Evolutionary conservation across 2,888 invertebrate genomes (phyloP), one percentile per base, ranked within the genome.

Genomic region (Caenorhabditis sp.): DNA sequence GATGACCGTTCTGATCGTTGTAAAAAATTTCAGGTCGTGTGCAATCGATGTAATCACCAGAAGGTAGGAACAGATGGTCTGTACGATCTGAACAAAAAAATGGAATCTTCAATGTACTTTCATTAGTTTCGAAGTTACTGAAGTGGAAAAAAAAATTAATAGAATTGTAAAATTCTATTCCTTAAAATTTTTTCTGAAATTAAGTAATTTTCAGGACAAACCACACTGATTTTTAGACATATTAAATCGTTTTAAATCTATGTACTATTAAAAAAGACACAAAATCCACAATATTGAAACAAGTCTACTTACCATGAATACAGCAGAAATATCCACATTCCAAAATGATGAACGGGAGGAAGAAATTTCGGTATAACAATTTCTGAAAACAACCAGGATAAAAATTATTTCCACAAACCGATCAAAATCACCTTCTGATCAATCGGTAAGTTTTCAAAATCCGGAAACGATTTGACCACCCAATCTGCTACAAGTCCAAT

Each of bases 281-380:
- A n/a, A n/a, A n/a, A n/a, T n/a, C n/a, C n/a, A n/a, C n/a, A n/a
- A n/a, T n/a, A n/a, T n/a, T n/a, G n/a, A n/a, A n/a, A n/a, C n/a
- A n/a, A n/a, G n/a, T n/a, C n/a, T n/a, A n/a, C 59, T 31, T 36
- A 69, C 69, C 60, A 36, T 74, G 70, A 0, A 76, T 12, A 24
- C 71, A 65, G 51, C 76, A 76, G 37, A 63, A 60, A 55, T 78
- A 80, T n/a, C 79, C 79, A 17, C 73, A 76, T 55, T 80, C 79
- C n/a, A 80, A 62, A 54, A 80, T 66, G 61, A 77, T 69, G 43
- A 78, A 80, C 3, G 79, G 69, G 14, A 80, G 21, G 57, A 76
- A 80, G 55, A 78, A 77, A 37, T 76, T 74, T 1, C 70, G 62
- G 55, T 68, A 80, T 0, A 80, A 65, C 3, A 77, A 59, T 37